Evolutionary conservation across 1,140 invertebrate species (phyloP), one percentile per base, ranked within the genome.

Genomic region (Diachasma alloeum): DNA sequence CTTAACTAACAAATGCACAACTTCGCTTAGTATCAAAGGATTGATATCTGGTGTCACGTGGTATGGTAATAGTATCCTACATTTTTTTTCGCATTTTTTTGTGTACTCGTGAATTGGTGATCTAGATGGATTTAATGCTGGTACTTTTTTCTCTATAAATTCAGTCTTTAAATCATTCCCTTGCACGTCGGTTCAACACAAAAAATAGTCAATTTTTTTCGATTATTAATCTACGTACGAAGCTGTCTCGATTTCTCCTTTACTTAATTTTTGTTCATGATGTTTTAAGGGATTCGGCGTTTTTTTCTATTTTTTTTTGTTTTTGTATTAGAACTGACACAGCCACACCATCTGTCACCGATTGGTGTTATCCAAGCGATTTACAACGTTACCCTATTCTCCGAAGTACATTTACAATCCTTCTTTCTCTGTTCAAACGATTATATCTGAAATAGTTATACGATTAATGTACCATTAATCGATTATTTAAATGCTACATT

Each of bases 91-190:
- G 31, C 15, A n/a, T 46, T 72, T 77, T 44, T 68, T 76, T 39
- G 56, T 66, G 70, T 81, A 78, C 72, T 70, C 26, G 31, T 68
- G 66, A 68, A 68, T 19, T 15, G 78, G 81, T 83, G 81, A 73
- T 73, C 15, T 59, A 81, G 71, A 80, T 83, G 70, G 78, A 82
- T 81, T 78, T 82, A 78, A 83, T 88, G 84, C 80, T 79, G 53
- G 85, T 80, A 46, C 75, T 81, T 70, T 82, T 81, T 80, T 81
- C 79, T 73, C 86, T 87, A 87, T 85, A 84, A 88, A 86, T 86
- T 88, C 87, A 88, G 87, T 88, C 87, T 88, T 68, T 88, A 87
- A 87, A 87, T 81, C 73, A 88, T 88, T 88, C 80, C 81, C 83
- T 87, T 77, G 76, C 86, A 87, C 80, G 86, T 88, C 82, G 80